A percentile compares a stretch with the other conserved stretches of the same genome.
Conservation (phyloP, 2,113 vertebrate genomes). For the Recurvirostra avosetta region DNA sequence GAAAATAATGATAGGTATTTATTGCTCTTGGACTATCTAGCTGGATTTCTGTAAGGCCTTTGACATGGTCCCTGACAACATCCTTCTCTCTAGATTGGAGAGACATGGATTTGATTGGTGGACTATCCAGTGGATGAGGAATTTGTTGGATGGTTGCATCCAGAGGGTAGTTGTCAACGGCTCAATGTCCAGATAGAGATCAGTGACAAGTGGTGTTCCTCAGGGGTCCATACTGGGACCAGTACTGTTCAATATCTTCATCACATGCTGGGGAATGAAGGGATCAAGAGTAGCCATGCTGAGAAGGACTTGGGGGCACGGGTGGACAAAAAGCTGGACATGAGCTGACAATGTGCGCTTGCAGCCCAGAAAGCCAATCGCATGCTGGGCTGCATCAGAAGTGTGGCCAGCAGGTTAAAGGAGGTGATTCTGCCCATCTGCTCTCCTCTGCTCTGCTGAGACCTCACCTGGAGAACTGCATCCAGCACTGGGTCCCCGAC, state of each 20-base stretch:
- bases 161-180: neutral
- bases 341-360: neutral
- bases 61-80: neutral
- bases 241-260: neutral
- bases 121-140: neutral
- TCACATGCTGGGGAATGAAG: neutral
- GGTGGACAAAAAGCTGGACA: neutral
- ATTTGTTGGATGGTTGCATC: neutral
- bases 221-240: neutral
- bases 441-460: neutral
- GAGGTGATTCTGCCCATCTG: neutral
- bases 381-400: neutral
- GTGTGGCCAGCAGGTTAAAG: neutral
- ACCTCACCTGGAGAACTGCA: neutral
- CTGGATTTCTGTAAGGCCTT: neutral
- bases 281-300: neutral
- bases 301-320: neutral
- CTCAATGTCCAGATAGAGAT: neutral
- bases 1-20: too few relatives aligned
- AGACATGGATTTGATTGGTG: neutral
- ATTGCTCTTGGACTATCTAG: neutral
- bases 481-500: neutral
- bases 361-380: neutral
- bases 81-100: neutral
- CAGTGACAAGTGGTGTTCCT: neutral